phyloP scores from a whole-genome alignment of 1,140 invertebrate species.

The Heliothis virescens region DNA sequence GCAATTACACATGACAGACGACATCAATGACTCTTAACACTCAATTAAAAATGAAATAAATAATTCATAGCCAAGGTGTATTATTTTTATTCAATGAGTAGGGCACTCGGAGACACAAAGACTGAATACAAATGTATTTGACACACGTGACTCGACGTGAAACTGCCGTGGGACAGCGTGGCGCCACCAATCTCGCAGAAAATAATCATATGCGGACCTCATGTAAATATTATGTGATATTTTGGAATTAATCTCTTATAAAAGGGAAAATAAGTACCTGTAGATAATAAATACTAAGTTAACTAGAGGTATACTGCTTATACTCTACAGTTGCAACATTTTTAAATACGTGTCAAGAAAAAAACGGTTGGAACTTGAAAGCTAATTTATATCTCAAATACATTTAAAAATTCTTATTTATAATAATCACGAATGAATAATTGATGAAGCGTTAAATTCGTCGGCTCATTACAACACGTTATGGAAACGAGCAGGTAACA shows the following conservation, averaged over 20 bases:
- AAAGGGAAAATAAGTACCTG: not conserved
- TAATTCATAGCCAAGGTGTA: slow-evolving; percentile 69
- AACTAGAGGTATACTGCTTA: not conserved
- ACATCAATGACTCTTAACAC: slow-evolving; percentile 57
- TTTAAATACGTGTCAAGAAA: not conserved
- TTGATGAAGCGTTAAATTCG: slow-evolving; percentile 73
- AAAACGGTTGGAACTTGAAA: not conserved
- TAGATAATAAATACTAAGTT: not conserved
- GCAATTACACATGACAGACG: slow-evolving; percentile 48
- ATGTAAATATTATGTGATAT: slow-evolving; percentile 51
- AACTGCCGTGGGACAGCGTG: slow-evolving; percentile 63
- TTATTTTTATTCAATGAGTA: slow-evolving; percentile 69
- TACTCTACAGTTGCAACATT: not conserved
- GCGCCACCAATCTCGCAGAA: slow-evolving; percentile 57
- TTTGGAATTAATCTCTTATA: not conserved
- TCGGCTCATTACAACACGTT: slow-evolving; percentile 73
- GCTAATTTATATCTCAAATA: not conserved
- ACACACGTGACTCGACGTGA: slow-evolving; percentile 58
- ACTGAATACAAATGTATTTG: slow-evolving; percentile 71
- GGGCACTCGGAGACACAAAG: slow-evolving; percentile 57
- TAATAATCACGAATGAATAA: slow-evolving; percentile 76
- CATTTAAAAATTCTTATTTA: slow-evolving; percentile 58
- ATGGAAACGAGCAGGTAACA: slow-evolving; percentile 69
- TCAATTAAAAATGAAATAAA: slow-evolving; percentile 72
- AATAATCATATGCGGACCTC: slow-evolving; percentile 36